A percentile compares a stretch with the other conserved stretches of the same genome.
phyloP scores from a whole-genome alignment of 2,888 invertebrate species.

The Pimpla rufipes region DNA sequence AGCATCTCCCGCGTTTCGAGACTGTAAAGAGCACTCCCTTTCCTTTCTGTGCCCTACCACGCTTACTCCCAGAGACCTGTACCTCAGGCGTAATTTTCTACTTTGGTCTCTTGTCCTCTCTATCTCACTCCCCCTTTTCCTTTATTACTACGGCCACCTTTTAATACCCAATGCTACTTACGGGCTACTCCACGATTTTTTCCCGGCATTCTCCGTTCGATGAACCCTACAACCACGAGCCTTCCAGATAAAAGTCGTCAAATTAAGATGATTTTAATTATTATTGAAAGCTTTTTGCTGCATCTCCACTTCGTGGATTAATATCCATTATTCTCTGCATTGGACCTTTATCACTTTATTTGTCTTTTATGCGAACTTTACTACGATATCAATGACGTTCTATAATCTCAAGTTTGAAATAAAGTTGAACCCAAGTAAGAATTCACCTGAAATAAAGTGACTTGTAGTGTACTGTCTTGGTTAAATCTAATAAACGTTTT shows the following conservation, averaged over 20 bases:
- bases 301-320: background rate
- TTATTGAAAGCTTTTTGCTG: background rate
- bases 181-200: slow-evolving; percentile 27
- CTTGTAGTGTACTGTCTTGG: no score
- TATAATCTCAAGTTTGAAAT: background rate
- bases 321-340: background rate
- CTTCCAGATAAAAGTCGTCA: slow-evolving; percentile 1
- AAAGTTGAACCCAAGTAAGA: no score
- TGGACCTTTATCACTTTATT: background rate
- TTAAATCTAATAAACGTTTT: no score
- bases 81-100: slow-evolving; percentile 65
- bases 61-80: slow-evolving; percentile 14
- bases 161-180: slow-evolving; percentile 57
- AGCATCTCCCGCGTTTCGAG: slow-evolving; percentile 49
- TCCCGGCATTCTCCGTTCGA: background rate
- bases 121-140: background rate
- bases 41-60: slow-evolving; percentile 24
- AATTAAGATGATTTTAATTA: slow-evolving; percentile 4
- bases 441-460: no score
- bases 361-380: background rate
- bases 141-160: slow-evolving; percentile 43
- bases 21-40: slow-evolving; percentile 48
- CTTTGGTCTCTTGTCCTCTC: slow-evolving; percentile 43
- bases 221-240: background rate
- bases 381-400: background rate